phyloP scores from a whole-genome alignment of 2,113 vertebrate genomes.

The Petromus typicus region DNA sequence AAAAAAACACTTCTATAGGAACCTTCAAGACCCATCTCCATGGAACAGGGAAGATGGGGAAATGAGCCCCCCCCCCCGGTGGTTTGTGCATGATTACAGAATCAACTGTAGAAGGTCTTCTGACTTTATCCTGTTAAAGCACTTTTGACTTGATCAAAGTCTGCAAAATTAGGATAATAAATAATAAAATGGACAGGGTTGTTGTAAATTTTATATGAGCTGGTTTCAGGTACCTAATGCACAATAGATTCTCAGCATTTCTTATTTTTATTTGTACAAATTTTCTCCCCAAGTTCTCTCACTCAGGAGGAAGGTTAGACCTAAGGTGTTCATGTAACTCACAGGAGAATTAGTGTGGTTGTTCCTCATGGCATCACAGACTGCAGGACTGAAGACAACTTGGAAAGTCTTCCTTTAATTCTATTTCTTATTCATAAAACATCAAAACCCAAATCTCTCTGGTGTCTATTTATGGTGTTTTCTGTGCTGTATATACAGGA shows the following conservation, averaged over 20 bases:
- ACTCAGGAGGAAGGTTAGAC: neutral
- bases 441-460: neutral
- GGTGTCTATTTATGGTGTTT: neutral
- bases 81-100: neutral
- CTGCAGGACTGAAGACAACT: neutral
- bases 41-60: too few relatives aligned
- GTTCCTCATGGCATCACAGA: neutral
- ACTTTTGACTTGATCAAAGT: neutral
- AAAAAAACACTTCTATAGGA: neutral
- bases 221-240: neutral
- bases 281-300: neutral
- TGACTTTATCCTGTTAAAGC: neutral
- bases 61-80: fast-evolving
- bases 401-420: neutral
- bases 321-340: neutral
- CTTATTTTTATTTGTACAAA: neutral
- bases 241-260: neutral
- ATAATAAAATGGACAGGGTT: neutral
- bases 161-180: neutral
- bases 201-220: neutral
- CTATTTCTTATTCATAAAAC: neutral
- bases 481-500: neutral
- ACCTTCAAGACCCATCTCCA: neutral
- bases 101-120: too few relatives aligned
- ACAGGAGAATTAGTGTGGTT: neutral